Evolutionary conservation across 2,888 invertebrate species (phyloP).

Genomic region (Drosophila paranaensis): DNA sequence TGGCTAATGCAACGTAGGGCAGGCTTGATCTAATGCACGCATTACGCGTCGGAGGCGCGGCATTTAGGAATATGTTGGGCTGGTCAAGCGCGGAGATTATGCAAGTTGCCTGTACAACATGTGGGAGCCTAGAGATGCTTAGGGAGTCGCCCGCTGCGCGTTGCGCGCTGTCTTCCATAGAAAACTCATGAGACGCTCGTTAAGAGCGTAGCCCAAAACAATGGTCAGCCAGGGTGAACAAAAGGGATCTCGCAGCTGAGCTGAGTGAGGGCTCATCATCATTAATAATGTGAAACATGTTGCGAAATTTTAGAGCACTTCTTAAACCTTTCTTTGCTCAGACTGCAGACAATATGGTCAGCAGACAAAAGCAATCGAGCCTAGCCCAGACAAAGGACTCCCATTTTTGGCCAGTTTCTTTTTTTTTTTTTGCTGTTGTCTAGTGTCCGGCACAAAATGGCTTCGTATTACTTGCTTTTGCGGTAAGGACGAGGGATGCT

Average conservation of each 20-base stretch:
- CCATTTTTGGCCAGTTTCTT: slow-evolving; percentile 30
- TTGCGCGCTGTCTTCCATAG: slow-evolving; percentile 37
- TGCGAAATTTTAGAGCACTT: slow-evolving; percentile 74
- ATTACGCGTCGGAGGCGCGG: slow-evolving; percentile 39
- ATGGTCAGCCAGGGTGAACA: slow-evolving; percentile 41
- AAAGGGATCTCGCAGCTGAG: slow-evolving; percentile 34
- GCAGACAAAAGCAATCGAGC: slow-evolving; percentile 73
- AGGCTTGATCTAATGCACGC: slow-evolving; percentile 48
- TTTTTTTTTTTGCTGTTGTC: background rate
- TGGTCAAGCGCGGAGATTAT: slow-evolving; percentile 60
- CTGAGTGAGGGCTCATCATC: slow-evolving; percentile 51
- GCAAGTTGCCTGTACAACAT: slow-evolving; percentile 49
- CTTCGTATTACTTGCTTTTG: slow-evolving; percentile 58
- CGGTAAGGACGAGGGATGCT: slow-evolving; percentile 32
- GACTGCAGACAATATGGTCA: slow-evolving; percentile 61
- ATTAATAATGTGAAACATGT: slow-evolving; percentile 79
- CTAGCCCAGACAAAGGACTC: slow-evolving; percentile 50
- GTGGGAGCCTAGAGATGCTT: slow-evolving; percentile 43
- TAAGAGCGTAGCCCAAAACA: slow-evolving; percentile 42
- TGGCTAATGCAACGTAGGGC: slow-evolving; percentile 48
- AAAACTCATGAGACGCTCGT: slow-evolving; percentile 65
- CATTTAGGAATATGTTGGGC: slow-evolving; percentile 15
- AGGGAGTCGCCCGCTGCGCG: slow-evolving; percentile 51
- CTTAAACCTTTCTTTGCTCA: slow-evolving; percentile 61
- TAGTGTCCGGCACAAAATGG: slow-evolving; percentile 54